These are phyloP conservation scores for Staurois parvus DNA, from an alignment of 2,797 vertebrate genomes.

Conservation along the genomic window DNA sequence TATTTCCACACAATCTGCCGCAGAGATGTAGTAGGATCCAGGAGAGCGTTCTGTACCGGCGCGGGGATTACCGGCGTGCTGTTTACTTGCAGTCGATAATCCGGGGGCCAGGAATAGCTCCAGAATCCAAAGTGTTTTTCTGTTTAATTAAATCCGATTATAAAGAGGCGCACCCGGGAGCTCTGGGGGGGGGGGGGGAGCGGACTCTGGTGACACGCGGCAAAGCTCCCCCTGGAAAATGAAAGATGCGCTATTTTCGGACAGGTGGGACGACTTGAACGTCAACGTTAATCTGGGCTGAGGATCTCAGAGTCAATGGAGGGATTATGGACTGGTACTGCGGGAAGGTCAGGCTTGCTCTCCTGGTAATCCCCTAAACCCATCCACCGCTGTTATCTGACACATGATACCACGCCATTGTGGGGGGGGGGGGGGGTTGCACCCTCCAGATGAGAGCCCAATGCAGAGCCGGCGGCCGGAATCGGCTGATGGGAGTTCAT, in stretches of 20 bases:
- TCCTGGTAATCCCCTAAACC: background rate
- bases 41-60: background rate
- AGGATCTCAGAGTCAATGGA: constrained; percentile 20
- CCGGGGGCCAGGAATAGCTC: constrained; percentile 34
- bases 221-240: constrained; percentile 39
- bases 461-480: too few species aligned
- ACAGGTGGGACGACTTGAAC: constrained; percentile 32
- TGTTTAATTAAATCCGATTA: constrained; percentile 45
- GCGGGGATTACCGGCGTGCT: background rate
- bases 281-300: constrained; percentile 17
- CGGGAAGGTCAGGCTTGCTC: background rate
- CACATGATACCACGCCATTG: background rate
- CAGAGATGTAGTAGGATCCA: background rate
- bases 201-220: background rate
- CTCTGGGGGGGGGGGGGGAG: constrained; percentile 25
- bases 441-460: background rate
- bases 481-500: too few species aligned
- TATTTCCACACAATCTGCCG: background rate
- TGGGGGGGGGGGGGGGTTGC: too few species aligned
- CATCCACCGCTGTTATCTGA: background rate
- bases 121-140: constrained; percentile 11
- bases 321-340: background rate
- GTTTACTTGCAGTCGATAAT: constrained; percentile 11
- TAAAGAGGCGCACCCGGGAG: background rate
- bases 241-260: constrained; percentile 41